phyloP scores from a whole-genome alignment of 2,888 invertebrate genomes.

The Pyrocoelia pectoralis region DNA sequence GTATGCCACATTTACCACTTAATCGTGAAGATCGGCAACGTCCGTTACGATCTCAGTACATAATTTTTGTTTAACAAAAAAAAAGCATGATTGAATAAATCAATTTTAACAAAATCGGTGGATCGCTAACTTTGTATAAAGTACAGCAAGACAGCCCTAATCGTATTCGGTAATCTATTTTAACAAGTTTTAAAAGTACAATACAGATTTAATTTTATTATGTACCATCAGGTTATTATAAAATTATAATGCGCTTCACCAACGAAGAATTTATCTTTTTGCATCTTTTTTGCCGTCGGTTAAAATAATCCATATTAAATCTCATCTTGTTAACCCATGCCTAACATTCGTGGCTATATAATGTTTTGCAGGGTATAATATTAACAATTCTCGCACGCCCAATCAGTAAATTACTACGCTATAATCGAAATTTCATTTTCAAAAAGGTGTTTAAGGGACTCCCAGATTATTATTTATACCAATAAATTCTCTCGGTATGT shows the following conservation, averaged over 20 bases:
- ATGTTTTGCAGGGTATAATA: constrained; percentile 44
- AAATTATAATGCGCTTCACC: constrained; percentile 46
- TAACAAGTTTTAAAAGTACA: constrained; percentile 21
- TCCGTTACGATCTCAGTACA: background rate
- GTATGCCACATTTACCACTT: no score
- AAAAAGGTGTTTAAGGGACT: constrained; percentile 55
- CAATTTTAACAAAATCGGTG: background rate
- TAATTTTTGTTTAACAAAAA: background rate
- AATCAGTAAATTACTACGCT: constrained; percentile 53
- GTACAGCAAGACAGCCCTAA: constrained; percentile 36
- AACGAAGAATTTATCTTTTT: constrained; percentile 42
- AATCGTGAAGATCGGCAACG: no score
- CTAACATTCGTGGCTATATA: constrained; percentile 11
- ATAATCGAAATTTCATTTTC: constrained; percentile 57
- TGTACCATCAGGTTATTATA: constrained; percentile 43
- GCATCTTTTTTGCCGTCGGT: constrained; percentile 43
- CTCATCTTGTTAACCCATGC: constrained; percentile 39
- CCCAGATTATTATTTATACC: constrained; percentile 52
- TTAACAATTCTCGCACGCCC: constrained; percentile 53
- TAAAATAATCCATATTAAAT: constrained; percentile 36
- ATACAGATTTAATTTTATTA: constrained; percentile 43
- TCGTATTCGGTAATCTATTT: constrained; percentile 22
- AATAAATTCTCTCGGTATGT: constrained; percentile 29
- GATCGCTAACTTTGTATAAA: constrained; percentile 39
- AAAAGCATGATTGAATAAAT: constrained; percentile 1